Evolutionary conservation across 2,113 vertebrate species (phyloP).

Genomic region (Zosterops pallidus): DNA sequence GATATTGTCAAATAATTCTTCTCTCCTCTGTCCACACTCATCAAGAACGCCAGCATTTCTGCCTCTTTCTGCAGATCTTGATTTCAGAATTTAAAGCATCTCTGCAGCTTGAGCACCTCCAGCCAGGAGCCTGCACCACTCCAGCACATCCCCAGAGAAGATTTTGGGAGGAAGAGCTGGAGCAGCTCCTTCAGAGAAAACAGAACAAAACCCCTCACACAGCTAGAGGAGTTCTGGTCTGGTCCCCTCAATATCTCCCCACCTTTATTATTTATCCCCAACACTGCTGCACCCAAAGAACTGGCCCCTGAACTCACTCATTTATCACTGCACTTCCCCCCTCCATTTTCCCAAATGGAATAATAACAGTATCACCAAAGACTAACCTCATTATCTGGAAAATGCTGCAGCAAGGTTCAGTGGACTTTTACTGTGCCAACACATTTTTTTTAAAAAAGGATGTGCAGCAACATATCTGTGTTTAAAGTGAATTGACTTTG

Average conservation of each 20-base stretch:
- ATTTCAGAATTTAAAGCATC: neutral
- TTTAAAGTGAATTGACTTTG: neutral
- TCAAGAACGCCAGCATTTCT: neutral
- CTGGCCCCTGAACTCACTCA: neutral
- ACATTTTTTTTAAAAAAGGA: neutral
- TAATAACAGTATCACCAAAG: neutral
- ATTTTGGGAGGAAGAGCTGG: neutral
- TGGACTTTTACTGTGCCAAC: neutral
- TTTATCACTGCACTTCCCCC: neutral
- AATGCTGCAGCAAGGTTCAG: neutral
- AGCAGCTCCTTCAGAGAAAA: neutral
- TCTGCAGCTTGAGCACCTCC: neutral
- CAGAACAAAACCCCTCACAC: neutral
- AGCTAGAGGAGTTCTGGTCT: neutral
- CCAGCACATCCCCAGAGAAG: neutral
- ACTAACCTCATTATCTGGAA: neutral
- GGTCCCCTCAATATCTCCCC: fast-evolving
- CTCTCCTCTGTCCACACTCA: neutral
- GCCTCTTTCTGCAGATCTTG: neutral
- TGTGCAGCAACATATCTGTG: neutral
- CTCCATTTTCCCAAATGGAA: neutral
- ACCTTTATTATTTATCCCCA: neutral
- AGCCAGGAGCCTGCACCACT: too few species aligned
- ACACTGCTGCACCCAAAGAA: neutral
- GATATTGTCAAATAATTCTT: neutral